Conservation (phyloP, 2,113 vertebrate genomes). For the Malurus alboscapulatus region DNA sequence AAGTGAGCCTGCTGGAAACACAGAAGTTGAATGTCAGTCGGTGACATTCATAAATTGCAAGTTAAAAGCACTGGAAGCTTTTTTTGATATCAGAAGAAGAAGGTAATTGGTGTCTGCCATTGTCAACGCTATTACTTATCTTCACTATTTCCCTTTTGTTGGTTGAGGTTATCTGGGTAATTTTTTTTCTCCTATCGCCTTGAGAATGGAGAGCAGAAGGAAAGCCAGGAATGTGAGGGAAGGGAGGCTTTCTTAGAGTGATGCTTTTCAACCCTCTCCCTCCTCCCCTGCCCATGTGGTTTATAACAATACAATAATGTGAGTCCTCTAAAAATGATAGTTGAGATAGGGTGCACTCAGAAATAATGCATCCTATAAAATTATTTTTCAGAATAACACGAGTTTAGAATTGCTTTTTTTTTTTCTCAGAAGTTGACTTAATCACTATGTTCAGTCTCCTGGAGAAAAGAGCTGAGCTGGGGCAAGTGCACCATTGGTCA, state of each 20-base stretch:
- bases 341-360: slow-evolving; percentile 12
- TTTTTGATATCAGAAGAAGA: slow-evolving; percentile 13
- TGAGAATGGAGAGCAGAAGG: not conserved
- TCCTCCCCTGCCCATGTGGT: not conserved
- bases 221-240: not conserved
- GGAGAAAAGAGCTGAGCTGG: not conserved
- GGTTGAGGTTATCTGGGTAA: not conserved
- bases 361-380: slow-evolving; percentile 45
- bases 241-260: not conserved
- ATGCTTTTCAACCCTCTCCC: not conserved
- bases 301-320: slow-evolving; percentile 34
- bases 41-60: not conserved
- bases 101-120: slow-evolving; percentile 29
- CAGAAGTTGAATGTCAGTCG: slow-evolving; percentile 5
- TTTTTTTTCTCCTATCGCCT: not conserved
- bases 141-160: not conserved
- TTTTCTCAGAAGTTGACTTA: slow-evolving; percentile 6
- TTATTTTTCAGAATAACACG: slow-evolving; percentile 38
- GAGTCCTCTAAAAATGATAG: not conserved
- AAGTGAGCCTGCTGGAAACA: slow-evolving; percentile 4
- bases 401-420: not conserved
- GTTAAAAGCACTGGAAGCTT: slow-evolving; percentile 38
- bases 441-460: not conserved
- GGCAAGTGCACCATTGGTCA: not conserved
- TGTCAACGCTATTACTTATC: not conserved